Evolutionary conservation across 2,113 vertebrate genomes (phyloP).

Genomic region (Panthera leo): DNA sequence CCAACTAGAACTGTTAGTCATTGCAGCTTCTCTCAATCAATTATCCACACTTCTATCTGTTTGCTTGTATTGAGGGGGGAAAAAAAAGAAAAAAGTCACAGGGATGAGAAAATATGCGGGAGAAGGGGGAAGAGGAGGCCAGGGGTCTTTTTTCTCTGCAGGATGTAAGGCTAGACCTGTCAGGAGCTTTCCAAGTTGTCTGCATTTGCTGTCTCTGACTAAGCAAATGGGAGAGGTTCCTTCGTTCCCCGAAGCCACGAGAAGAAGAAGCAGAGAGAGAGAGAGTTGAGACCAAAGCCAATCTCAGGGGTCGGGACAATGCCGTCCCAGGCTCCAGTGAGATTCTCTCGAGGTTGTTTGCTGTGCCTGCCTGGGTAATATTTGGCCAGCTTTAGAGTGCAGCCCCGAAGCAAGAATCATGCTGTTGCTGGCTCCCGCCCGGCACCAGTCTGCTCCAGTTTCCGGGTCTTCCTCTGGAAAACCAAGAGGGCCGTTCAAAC

Average conservation of each 20-base stretch:
- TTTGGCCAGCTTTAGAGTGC: not conserved
- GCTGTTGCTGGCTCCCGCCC: not conserved
- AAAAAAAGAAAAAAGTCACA: constrained; percentile 21
- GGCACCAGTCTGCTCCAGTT: not conserved
- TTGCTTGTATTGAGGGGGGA: constrained; percentile 66
- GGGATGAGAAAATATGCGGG: not conserved
- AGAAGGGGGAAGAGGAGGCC: not conserved
- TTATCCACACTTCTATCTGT: constrained; percentile 80
- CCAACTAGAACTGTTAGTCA: constrained; percentile 78
- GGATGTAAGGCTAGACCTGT: not conserved
- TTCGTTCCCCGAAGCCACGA: not conserved
- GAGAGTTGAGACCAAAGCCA: not conserved
- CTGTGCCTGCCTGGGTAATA: not conserved
- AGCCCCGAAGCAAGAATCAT: not conserved
- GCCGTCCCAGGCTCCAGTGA: too few species aligned
- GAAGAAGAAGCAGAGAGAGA: not conserved
- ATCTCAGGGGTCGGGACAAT: not conserved
- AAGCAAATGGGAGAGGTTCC: not conserved
- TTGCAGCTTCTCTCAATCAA: constrained; percentile 81
- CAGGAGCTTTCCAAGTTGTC: not conserved
- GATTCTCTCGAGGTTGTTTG: not conserved
- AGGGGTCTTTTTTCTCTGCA: not conserved
- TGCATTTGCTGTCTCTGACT: not conserved
- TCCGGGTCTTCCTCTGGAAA: not conserved
- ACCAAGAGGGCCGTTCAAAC: not conserved